Percentiles rank a stretch among this genome's conserved stretches.
Conservation (phyloP, 2,888 invertebrate genomes). For the Xestia ashworthii region DNA sequence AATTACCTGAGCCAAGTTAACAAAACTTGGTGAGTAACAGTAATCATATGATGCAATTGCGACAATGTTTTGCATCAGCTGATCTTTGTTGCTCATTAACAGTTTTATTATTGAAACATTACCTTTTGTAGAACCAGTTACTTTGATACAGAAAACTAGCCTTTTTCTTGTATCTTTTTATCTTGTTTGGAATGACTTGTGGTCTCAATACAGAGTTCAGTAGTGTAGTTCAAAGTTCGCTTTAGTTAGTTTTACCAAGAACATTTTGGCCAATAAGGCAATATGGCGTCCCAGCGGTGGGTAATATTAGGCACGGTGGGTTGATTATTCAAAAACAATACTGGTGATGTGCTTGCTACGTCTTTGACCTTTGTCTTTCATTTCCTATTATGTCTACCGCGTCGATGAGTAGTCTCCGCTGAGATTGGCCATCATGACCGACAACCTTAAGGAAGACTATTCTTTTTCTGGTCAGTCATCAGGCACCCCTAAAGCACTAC, state of each 20-base stretch:
- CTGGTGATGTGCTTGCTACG: not conserved
- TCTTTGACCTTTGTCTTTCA: not conserved
- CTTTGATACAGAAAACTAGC: not conserved
- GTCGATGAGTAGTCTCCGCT: not conserved
- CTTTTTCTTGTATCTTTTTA: not conserved
- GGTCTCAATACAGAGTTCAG: not conserved
- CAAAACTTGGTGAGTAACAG: not conserved
- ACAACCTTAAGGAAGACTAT: not conserved
- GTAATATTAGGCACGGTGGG: not conserved
- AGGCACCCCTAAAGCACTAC: slow-evolving; percentile 56
- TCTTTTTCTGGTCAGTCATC: not conserved
- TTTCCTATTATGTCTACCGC: not conserved
- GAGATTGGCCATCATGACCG: not conserved
- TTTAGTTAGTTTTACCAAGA: too few relatives aligned
- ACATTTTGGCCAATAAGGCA: not conserved
- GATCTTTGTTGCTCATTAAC: slow-evolving; percentile 1
- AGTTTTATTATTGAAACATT: not conserved
- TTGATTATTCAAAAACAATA: not conserved
- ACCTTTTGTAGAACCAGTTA: not conserved
- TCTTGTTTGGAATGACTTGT: not conserved
- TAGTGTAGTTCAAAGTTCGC: not conserved
- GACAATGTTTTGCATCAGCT: not conserved
- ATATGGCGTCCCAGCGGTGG: not conserved
- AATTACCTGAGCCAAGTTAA: not conserved
- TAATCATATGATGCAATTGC: not conserved